These are phyloP conservation scores for mouse (Mus musculus) DNA, from an alignment of 2,113 vertebrate species.

Conservation along the genomic window GRCm39 chr2:26066001-26066500, in stretches of 20 bases:
- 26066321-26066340: neutral
- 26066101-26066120: conserved; percentile 91
- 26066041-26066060: conserved; percentile 99
- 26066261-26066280: neutral
- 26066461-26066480: fast-evolving
- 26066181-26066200: fast-evolving
- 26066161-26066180: neutral
- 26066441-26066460: fast-evolving
- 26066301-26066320: neutral
- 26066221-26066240: neutral
- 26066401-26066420: neutral
- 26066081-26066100: conserved; percentile 87
- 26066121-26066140: conserved; percentile 84
- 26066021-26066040: conserved; percentile 97
- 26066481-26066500: neutral
- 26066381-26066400: neutral
- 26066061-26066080: conserved; percentile 97
- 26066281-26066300: neutral
- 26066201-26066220: neutral
- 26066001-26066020: conserved; percentile 95
- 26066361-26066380: neutral
- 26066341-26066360: neutral
- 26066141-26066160: neutral
- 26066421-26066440: too few species aligned
- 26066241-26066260: neutral